Evolutionary conservation across 2,113 vertebrate species (phyloP).

Genomic region (Cyprinodon variegatus): DNA sequence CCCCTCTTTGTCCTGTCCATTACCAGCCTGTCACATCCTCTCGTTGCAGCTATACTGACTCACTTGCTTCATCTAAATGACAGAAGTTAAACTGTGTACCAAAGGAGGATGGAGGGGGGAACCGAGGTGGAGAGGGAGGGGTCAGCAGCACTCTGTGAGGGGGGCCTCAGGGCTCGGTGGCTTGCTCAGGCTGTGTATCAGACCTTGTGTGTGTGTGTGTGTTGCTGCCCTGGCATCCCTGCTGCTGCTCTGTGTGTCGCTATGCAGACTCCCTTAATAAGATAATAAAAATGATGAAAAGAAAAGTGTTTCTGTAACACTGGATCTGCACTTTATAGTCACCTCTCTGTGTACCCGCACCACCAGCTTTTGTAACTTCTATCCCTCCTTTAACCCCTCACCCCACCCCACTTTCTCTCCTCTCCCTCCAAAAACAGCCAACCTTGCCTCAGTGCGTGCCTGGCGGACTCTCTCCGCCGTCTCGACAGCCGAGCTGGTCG

Average conservation of each 20-base stretch:
- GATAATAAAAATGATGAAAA: constrained; percentile 28
- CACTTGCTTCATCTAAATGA: constrained; percentile 77
- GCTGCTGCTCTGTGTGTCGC: constrained; percentile 12
- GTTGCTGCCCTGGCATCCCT: constrained; percentile 29
- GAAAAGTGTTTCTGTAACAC: constrained; percentile 30
- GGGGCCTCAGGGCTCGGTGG: constrained; percentile 68
- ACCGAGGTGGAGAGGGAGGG: constrained; percentile 16
- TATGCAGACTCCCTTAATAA: neutral
- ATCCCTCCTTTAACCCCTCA: constrained; percentile 4
- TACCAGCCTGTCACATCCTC: constrained; percentile 82
- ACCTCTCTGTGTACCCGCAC: constrained; percentile 47
- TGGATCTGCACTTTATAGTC: constrained; percentile 40
- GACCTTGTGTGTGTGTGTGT: constrained; percentile 40
- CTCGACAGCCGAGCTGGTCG: constrained; percentile 83
- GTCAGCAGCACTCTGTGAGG: constrained; percentile 62
- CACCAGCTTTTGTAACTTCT: constrained; percentile 60
- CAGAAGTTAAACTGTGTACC: constrained; percentile 83
- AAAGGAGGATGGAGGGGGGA: constrained; percentile 65
- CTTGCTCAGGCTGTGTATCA: constrained; percentile 42
- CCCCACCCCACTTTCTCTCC: constrained; percentile 37
- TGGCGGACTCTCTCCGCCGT: constrained; percentile 81
- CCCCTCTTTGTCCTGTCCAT: constrained; percentile 82
- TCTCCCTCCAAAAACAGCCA: constrained; percentile 70
- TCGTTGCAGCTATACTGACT: constrained; percentile 65
- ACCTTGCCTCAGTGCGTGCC: constrained; percentile 83